Evolutionary conservation across 2,797 vertebrate species (phyloP).

Genomic region (Adrianichthys oophorus): DNA sequence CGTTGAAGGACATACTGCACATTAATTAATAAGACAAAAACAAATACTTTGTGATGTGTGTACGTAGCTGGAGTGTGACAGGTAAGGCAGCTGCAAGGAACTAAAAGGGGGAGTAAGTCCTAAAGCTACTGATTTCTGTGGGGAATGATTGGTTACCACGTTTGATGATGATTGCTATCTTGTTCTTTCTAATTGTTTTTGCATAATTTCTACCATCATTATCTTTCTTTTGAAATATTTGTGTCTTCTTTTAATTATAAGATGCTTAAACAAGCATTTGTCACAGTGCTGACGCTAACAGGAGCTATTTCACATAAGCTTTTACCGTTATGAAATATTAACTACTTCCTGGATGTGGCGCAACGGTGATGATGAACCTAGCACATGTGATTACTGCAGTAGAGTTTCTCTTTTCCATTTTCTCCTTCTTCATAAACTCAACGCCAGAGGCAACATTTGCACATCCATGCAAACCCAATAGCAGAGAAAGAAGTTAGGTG

Average conservation of each 20-base stretch:
- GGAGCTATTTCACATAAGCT: constrained; percentile 43
- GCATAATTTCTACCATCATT: no score
- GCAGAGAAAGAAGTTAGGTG: not conserved
- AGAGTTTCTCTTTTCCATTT: not conserved
- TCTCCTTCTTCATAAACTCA: not conserved
- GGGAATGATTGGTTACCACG: no score
- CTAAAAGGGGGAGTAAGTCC: no score
- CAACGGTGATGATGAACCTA: constrained; percentile 8
- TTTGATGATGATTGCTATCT: no score
- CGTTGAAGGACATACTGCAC: no score
- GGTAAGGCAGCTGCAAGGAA: no score
- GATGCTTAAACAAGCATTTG: constrained; percentile 50
- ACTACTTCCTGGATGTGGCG: constrained; percentile 11
- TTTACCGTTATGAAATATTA: constrained; percentile 68
- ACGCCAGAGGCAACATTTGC: not conserved
- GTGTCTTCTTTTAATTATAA: constrained; percentile 21
- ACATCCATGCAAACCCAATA: not conserved
- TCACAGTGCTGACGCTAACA: constrained; percentile 52
- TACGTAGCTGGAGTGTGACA: no score
- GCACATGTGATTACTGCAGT: not conserved
- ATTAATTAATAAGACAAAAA: no score
- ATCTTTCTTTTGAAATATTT: constrained; percentile 5
- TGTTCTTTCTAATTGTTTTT: no score
- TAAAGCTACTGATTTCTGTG: no score
- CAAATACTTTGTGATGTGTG: no score